Evolutionary conservation across 92 coral and sea anemone genomes (phyloP), one percentile per base, ranked within the genome.

Genomic region (Umimayanthus chanpuru): DNA sequence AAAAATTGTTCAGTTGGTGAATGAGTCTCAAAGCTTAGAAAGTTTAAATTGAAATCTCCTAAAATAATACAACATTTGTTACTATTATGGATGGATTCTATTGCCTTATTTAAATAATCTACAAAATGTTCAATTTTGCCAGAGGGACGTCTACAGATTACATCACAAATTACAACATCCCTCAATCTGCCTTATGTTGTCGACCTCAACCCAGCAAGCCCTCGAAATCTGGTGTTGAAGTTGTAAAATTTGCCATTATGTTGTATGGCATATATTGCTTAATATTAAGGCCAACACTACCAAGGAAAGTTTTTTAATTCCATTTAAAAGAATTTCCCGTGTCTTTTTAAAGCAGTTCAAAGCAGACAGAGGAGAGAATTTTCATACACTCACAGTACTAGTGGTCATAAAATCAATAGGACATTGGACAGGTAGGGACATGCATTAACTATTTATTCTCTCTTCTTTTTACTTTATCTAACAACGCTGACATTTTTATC

Each of bases 401-500:
- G 77, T 73, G 77, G 77, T 26, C 77, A 73, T 73, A 73, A 73
- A 73, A 73, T 73, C 77, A 73, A 73, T 73, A 73, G 77, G 40
- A 73, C 77, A 28, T 73, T 73, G 77, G 77, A 36, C 77, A 73
- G 77, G 77, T 73, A 73, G 40, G 77, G 77, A 73, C 77, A 73
- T 26, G 40, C 9, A 73, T 73, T 73, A 73, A 30, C 77, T 73
- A 36, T 73, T 73, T 73, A 73, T 66, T 66, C 72, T 66, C 72
- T 66, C 72, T 66, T 66, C 29, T 66, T 66, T 66, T 66, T 66
- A 66, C 72, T 66, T 66, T 66, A 25, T 66, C 72, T 66, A 66
- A 66, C 72, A 66, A 66, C 10, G 72, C 72, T 4, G 72, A 66
- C 72, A 66, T 66, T 66, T 66, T 66, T 66, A 66, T 66, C 72